Percentiles rank a stretch among this genome's conserved stretches.
Evolutionary conservation across 2,797 vertebrate species (phyloP).

Genomic region (Eupleurogrammus muticus): DNA sequence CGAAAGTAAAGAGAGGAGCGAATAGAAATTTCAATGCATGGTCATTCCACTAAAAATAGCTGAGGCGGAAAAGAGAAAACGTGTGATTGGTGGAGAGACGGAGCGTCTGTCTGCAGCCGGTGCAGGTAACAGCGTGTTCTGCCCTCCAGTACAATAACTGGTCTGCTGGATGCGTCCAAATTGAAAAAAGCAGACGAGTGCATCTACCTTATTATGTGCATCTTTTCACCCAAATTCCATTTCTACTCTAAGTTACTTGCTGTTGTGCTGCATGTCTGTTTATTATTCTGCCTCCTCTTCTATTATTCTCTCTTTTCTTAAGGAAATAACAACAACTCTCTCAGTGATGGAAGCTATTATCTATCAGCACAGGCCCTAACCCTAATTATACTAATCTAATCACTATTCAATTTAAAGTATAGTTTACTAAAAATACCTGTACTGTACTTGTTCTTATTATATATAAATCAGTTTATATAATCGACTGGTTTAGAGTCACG

Average conservation of each 20-base stretch:
- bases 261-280: not conserved
- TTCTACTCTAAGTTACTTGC: conserved; percentile 12
- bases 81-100: conserved; percentile 15
- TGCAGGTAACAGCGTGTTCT: conserved; percentile 53
- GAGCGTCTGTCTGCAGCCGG: conserved; percentile 21
- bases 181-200: conserved; percentile 50
- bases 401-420: too few relatives aligned
- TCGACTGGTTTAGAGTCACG: conserved; percentile 12
- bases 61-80: not conserved
- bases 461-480: too few relatives aligned
- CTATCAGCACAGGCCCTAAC: too few relatives aligned
- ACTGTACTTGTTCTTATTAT: too few relatives aligned
- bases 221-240: conserved; percentile 20
- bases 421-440: too few relatives aligned
- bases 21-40: conserved; percentile 3
- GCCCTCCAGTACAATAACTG: conserved; percentile 53
- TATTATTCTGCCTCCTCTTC: not conserved
- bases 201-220: conserved; percentile 38
- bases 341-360: conserved; percentile 6
- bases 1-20: not conserved
- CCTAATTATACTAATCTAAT: too few relatives aligned
- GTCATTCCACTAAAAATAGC: conserved; percentile 10
- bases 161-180: conserved; percentile 48
- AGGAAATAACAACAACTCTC: not conserved
- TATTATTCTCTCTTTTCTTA: not conserved